These are phyloP conservation scores for Craseonycteris thonglongyai DNA, from an alignment of 2,113 vertebrate species.

Conservation along the genomic window DNA sequence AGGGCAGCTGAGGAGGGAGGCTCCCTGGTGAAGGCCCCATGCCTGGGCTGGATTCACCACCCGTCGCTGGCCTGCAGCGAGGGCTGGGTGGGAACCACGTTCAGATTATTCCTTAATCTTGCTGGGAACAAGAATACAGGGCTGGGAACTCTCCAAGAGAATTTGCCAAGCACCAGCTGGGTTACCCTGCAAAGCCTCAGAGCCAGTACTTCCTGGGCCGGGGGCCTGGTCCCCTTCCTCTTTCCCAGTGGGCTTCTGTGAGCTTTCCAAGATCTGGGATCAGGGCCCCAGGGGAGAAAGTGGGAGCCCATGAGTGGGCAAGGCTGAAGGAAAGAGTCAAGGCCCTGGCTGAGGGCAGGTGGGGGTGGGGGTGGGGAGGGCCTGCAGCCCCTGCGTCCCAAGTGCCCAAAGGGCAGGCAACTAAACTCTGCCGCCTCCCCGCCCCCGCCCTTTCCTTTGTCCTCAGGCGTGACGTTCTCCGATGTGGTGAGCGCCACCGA, in stretches of 20 bases:
- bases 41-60: neutral
- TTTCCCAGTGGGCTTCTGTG: neutral
- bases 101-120: slow-evolving; percentile 23
- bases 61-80: neutral
- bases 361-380: no score
- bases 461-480: slow-evolving; percentile 91
- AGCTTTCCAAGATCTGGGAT: neutral
- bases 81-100: neutral
- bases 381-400: neutral
- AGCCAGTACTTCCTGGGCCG: neutral
- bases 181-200: neutral
- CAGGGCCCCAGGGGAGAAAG: neutral
- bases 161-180: neutral
- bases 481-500: slow-evolving; percentile 90
- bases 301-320: neutral
- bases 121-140: neutral
- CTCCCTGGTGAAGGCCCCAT: neutral
- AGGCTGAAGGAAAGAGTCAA: neutral
- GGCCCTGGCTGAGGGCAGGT: fast-evolving
- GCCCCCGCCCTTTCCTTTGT: neutral
- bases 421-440: neutral
- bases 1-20: neutral
- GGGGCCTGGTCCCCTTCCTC: neutral
- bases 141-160: neutral
- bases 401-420: neutral